Percentiles rank a stretch among this genome's conserved stretches.
phyloP scores from a whole-genome alignment of 2,797 vertebrate genomes.

The Peromyscus eremicus region DNA sequence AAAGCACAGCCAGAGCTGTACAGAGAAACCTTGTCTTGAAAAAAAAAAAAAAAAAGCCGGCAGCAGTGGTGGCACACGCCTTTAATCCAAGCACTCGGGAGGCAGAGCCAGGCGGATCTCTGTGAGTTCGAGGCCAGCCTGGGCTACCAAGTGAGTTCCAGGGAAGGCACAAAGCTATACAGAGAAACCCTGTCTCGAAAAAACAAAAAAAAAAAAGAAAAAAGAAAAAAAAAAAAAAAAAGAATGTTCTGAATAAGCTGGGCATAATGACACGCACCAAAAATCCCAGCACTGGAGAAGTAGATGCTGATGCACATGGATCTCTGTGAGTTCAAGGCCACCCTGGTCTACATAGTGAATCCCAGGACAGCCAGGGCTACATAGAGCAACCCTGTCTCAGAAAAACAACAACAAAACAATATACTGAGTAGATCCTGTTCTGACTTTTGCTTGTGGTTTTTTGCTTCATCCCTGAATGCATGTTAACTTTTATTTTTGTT shows the following conservation, averaged over 20 bases:
- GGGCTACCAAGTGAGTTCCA: too few relatives aligned
- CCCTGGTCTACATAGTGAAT: neutral
- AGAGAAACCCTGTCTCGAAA: neutral
- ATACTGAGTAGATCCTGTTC: neutral
- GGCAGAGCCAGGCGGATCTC: too few relatives aligned
- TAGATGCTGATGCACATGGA: neutral
- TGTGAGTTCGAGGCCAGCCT: too few relatives aligned
- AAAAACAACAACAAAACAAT: neutral
- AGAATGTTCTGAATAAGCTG: neutral
- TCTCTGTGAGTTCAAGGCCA: neutral
- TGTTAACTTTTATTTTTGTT: conserved; percentile 49
- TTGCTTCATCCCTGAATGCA: neutral
- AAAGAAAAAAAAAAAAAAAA: neutral
- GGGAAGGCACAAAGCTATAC: too few relatives aligned
- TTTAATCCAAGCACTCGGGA: too few relatives aligned
- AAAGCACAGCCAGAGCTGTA: neutral
- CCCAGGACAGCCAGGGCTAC: neutral
- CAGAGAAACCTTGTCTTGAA: neutral
- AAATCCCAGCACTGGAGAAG: neutral
- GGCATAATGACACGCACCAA: neutral
- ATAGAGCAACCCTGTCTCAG: neutral
- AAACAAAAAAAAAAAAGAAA: too few relatives aligned
- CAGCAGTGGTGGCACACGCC: too few relatives aligned
- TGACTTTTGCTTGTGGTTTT: neutral
- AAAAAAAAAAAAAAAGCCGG: neutral